Percentiles rank a stretch among this genome's conserved stretches.
Evolutionary conservation across 2,113 vertebrate species (phyloP).

Genomic region (Ameiurus melas): DNA sequence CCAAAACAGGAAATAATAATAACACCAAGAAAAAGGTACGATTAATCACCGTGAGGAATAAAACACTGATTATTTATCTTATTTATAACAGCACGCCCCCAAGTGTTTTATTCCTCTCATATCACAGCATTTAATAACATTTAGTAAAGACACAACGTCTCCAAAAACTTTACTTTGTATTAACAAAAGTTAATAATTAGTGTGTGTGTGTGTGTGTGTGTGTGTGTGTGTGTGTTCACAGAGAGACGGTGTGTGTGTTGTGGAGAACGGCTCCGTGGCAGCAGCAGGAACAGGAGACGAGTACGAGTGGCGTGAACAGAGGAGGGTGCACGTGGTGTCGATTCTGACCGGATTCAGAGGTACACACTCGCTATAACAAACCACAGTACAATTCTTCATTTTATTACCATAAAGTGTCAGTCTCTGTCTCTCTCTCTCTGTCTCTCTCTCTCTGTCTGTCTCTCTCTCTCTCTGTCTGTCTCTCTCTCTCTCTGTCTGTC

Average conservation of each 20-base stretch:
- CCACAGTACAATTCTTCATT: no score
- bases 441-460: not conserved
- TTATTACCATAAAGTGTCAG: no score
- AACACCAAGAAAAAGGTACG: not conserved
- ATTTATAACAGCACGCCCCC: not conserved
- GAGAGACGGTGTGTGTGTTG: slow-evolving; percentile 71
- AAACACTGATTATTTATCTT: not conserved
- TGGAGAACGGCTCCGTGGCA: slow-evolving; percentile 85
- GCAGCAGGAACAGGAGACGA: slow-evolving; percentile 80
- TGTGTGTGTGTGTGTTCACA: slow-evolving; percentile 30
- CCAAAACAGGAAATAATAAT: not conserved
- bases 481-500: not conserved
- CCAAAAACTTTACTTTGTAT: not conserved
- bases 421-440: not conserved
- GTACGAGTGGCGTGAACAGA: slow-evolving; percentile 92
- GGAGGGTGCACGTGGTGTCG: slow-evolving; percentile 89
- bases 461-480: not conserved
- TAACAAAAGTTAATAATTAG: not conserved
- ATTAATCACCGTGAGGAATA: not conserved
- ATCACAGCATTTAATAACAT: not conserved
- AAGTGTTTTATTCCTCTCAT: not conserved
- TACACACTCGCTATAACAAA: slow-evolving; percentile 47
- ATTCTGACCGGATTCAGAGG: slow-evolving; percentile 91
- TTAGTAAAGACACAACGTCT: no score
- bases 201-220: not conserved